Evolutionary conservation across 2,888 invertebrate species (phyloP), one percentile per base, ranked within the genome.

Genomic region (Calliphora vomitoria): DNA sequence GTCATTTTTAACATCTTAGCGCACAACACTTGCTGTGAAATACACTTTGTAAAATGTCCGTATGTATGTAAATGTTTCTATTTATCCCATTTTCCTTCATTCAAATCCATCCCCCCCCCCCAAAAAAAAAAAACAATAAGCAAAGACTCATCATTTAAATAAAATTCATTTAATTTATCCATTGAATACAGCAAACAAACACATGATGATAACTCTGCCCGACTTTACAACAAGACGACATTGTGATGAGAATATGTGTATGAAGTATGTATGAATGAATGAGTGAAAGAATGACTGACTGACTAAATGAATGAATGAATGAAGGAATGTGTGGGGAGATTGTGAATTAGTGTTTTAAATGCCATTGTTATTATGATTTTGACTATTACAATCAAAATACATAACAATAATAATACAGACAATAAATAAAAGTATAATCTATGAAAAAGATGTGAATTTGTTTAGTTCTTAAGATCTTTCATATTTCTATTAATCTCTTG

Each of bases 391-490:
- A 80, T 75, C 55, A 69, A 64, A 50, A 82, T 55, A 62, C 11
- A 20, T 25, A 38, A 44, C 3, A 58, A n/a, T 13, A 66, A 44
- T 15, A 76, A 71, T 58, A 31, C 47, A 25, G 35, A 75, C 69
- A 83, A 86, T 79, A 86, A 82, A 83, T 75, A 64, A 75, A 58
- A 31, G 18, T 55, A 75, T 75, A 71, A 75, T 71, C 79, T 80
- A 50, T 71, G 47, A 79, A 79, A 82, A 69, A 79, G 69, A 75
- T 71, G 53, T 79, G 60, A 79, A 86, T 75, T 75, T 82, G 79
- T 75, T 82, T 62, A 75, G 62, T 79, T 79, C 75, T 82, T 69
- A 50, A 79, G 38, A 83, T 75, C 62, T 55, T 75, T 74, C 35
- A 44, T 80, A 64, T 68, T 47, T 50, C 38, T 53, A 62, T 82